Evolutionary conservation across 2,888 invertebrate genomes (phyloP).

Genomic region (Noctua janthina): DNA sequence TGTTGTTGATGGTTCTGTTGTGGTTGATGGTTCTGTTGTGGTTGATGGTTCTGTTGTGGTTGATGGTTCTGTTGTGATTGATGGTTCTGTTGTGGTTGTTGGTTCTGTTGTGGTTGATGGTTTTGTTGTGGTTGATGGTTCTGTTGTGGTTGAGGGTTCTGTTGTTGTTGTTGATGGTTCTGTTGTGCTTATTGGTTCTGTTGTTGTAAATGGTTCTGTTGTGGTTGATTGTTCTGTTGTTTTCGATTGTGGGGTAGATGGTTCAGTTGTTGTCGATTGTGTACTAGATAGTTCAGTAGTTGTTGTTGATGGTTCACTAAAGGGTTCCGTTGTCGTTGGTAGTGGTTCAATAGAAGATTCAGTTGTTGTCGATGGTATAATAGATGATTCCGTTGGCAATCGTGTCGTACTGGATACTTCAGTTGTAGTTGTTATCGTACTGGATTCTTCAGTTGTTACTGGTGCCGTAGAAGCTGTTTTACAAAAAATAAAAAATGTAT

Average conservation of each 20-base stretch:
- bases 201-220: not conserved
- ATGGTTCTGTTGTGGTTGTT: not conserved
- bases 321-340: not conserved
- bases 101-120: not conserved
- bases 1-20: not conserved
- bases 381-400: not conserved
- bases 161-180: not conserved
- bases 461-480: slow-evolving; percentile 6
- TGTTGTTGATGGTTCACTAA: not conserved
- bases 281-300: not conserved
- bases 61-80: not conserved
- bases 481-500: not conserved
- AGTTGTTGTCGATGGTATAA: not conserved
- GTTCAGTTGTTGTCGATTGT: not conserved
- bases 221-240: not conserved
- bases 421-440: not conserved
- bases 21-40: not conserved
- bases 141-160: not conserved
- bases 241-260: not conserved
- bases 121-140: not conserved
- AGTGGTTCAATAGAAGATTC: not conserved
- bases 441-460: not conserved
- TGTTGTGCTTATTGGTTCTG: not conserved
- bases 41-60: not conserved
- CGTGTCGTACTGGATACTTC: not conserved